These are phyloP conservation scores for Agonopterix alstromeriana DNA, from an alignment of 2,888 invertebrate genomes.

Conservation along the genomic window DNA sequence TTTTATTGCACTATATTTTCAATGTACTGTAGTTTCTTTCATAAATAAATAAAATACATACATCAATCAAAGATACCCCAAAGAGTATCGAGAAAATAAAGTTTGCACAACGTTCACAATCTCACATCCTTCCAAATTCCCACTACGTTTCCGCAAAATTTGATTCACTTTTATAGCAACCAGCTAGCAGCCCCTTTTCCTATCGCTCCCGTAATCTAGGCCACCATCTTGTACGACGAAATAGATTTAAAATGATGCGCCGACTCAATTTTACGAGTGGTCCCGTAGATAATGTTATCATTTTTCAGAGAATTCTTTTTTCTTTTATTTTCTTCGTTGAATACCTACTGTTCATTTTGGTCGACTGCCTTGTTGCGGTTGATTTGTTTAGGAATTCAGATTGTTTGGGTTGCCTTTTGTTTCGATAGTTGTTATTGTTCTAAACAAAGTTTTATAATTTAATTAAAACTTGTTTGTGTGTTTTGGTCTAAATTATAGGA, in stretches of 20 bases:
- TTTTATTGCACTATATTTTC: no score
- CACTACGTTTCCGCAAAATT: conserved; percentile 3
- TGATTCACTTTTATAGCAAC: conserved; percentile 5
- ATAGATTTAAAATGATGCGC: conserved; percentile 24
- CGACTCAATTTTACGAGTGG: conserved; percentile 22
- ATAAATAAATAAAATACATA: no score
- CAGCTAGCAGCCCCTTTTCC: conserved; percentile 7
- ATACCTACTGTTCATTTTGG: neutral
- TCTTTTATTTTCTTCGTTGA: conserved; percentile 5
- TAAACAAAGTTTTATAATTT: neutral
- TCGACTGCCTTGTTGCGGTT: neutral
- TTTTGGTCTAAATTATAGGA: neutral
- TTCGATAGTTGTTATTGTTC: neutral
- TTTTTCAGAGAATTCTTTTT: conserved; percentile 11
- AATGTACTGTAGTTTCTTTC: no score
- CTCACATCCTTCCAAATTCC: neutral
- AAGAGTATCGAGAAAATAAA: no score
- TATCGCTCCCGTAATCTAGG: conserved; percentile 20
- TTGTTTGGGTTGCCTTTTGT: neutral
- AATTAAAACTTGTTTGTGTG: neutral
- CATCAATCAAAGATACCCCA: no score
- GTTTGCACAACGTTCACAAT: no score
- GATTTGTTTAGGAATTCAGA: neutral
- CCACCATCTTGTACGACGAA: conserved; percentile 22
- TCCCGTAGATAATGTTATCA: conserved; percentile 24